These are phyloP conservation scores for Bufo gargarizans DNA, from an alignment of 2,113 vertebrate species.

Conservation along the genomic window DNA sequence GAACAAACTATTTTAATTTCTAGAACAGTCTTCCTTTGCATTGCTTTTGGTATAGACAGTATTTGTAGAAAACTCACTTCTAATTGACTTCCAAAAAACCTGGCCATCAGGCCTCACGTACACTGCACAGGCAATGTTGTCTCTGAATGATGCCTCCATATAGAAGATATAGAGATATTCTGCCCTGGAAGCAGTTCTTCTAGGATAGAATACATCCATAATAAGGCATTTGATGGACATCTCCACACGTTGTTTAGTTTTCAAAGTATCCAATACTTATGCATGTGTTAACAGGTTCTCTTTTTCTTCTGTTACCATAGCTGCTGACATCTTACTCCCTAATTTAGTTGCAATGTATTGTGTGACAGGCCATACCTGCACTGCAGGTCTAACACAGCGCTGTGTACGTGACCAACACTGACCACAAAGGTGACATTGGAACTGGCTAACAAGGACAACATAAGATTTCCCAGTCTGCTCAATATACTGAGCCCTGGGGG, in stretches of 20 bases:
- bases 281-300: neutral
- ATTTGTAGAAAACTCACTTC: no score
- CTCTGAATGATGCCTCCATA: no score
- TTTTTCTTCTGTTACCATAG: slow-evolving; percentile 4
- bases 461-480: neutral
- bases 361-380: slow-evolving; percentile 17
- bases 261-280: neutral
- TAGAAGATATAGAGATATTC: no score
- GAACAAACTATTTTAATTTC: no score
- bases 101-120: no score
- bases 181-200: no score
- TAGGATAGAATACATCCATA: no score
- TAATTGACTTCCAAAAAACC: no score
- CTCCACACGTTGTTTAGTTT: neutral
- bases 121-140: no score
- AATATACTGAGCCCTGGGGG: neutral
- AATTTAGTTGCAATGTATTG: neutral
- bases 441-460: neutral
- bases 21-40: no score
- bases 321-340: neutral
- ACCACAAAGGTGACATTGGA: neutral
- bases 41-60: no score
- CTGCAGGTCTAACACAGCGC: slow-evolving; percentile 5
- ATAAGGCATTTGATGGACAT: no score
- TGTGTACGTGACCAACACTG: neutral